Percentiles rank a stretch among this genome's conserved stretches.
Evolutionary conservation across 2,113 vertebrate species (phyloP).

Genomic region (Acinonyx jubatus): DNA sequence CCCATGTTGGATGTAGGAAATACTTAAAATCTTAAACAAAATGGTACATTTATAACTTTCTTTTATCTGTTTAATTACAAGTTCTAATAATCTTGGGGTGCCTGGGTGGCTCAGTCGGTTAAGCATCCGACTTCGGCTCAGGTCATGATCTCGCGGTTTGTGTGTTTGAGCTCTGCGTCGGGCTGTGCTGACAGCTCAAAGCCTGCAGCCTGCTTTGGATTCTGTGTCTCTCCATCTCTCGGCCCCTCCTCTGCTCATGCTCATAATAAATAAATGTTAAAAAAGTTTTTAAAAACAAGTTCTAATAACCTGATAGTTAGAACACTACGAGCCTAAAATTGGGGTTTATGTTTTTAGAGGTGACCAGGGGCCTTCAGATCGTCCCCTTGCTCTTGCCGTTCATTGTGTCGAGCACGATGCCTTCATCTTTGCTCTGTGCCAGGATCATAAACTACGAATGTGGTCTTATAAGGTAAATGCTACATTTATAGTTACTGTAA

Average conservation of each 20-base stretch:
- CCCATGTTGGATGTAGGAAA: no score
- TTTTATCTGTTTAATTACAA: background rate
- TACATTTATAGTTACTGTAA: background rate
- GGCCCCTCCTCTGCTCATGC: no score
- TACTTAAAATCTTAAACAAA: no score
- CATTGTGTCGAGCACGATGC: slow-evolving; percentile 92
- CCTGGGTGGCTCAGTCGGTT: no score
- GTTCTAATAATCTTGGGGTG: background rate
- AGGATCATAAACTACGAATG: slow-evolving; percentile 95
- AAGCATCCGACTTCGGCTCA: no score
- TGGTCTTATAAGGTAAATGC: slow-evolving; percentile 94
- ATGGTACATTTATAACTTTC: background rate
- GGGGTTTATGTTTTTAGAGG: slow-evolving; percentile 84
- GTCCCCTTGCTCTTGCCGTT: slow-evolving; percentile 90
- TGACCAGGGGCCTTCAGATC: slow-evolving; percentile 87
- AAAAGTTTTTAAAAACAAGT: no score
- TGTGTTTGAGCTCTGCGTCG: no score
- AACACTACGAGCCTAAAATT: background rate
- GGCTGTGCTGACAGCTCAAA: no score
- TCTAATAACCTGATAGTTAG: background rate
- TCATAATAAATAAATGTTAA: no score
- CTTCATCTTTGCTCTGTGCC: slow-evolving; percentile 95
- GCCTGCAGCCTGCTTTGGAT: no score
- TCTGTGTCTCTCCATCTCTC: no score
- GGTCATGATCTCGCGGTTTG: no score